These are phyloP conservation scores for Triplophysa rosa DNA, from an alignment of 2,113 vertebrate species.

Conservation along the genomic window DNA sequence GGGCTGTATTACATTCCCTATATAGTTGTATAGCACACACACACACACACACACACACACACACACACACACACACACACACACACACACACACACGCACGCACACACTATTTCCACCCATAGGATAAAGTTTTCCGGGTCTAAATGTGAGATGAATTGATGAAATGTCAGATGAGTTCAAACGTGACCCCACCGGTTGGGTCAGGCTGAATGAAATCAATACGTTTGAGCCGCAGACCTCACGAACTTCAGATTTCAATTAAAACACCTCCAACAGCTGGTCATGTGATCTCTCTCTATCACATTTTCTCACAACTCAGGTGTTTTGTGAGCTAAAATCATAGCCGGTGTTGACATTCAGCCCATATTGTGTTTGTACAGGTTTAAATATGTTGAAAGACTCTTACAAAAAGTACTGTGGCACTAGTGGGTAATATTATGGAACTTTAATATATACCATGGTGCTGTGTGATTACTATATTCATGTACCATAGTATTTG, in stretches of 20 bases:
- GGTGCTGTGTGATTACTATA: too few species aligned
- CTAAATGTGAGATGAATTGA: slow-evolving; percentile 53
- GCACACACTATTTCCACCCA: not conserved
- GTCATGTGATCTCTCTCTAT: slow-evolving; percentile 49
- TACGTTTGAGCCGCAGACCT: slow-evolving; percentile 55
- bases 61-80: slow-evolving; percentile 13
- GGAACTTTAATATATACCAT: too few species aligned
- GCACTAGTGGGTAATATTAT: too few species aligned
- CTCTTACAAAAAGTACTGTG: too few species aligned
- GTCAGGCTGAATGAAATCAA: slow-evolving; percentile 53
- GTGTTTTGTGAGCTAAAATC: not conserved
- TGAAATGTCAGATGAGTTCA: slow-evolving; percentile 53
- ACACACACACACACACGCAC: not conserved
- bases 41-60: not conserved
- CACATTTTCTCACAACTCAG: slow-evolving; percentile 13
- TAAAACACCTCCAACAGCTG: slow-evolving; percentile 48
- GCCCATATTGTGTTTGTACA: too few species aligned
- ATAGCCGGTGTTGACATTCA: not conserved
- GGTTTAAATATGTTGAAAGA: too few species aligned
- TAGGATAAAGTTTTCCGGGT: slow-evolving; percentile 22
- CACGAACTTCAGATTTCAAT: slow-evolving; percentile 54
- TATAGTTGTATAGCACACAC: not conserved
- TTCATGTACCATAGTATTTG: too few species aligned
- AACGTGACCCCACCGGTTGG: slow-evolving; percentile 50
- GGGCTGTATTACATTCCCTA: not conserved